Percentiles rank a stretch among this genome's conserved stretches.
Conservation (phyloP, 1,140 invertebrate species). For the Hyposmocoma kahamanoa region DNA sequence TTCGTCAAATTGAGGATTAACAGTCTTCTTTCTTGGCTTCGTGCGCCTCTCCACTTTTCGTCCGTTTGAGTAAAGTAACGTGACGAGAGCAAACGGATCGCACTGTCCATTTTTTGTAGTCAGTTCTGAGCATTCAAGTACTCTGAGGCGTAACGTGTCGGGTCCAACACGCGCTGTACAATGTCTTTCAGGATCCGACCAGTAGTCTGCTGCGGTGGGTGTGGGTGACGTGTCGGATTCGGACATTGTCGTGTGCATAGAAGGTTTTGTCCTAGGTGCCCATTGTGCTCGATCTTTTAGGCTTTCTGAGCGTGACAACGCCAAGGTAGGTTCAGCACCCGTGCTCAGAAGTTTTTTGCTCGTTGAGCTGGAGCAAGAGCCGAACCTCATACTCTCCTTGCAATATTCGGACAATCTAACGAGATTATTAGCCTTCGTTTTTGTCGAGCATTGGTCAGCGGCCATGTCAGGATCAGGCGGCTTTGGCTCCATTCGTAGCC, state of each 20-base stretch:
- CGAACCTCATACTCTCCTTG: constrained; percentile 65
- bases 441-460: constrained; percentile 44
- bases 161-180: constrained; percentile 56
- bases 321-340: constrained; percentile 46
- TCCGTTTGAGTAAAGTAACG: constrained; percentile 85
- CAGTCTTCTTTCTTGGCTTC: constrained; percentile 91
- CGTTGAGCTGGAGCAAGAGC: constrained; percentile 65
- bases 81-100: constrained; percentile 90
- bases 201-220: constrained; percentile 67
- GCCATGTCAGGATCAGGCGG: constrained; percentile 50
- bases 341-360: constrained; percentile 60
- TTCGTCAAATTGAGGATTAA: constrained; percentile 91
- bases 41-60: constrained; percentile 88
- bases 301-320: constrained; percentile 61
- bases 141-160: constrained; percentile 74
- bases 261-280: constrained; percentile 46
- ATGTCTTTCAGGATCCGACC: constrained; percentile 66
- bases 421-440: constrained; percentile 57
- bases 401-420: constrained; percentile 61
- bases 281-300: constrained; percentile 60
- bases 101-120: constrained; percentile 92
- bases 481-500: constrained; percentile 56
- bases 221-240: constrained; percentile 52
- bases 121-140: constrained; percentile 90
- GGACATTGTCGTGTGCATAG: constrained; percentile 50